Evolutionary conservation across 2,888 invertebrate species (phyloP).

Genomic region (Lordiphosa fenestrarum): DNA sequence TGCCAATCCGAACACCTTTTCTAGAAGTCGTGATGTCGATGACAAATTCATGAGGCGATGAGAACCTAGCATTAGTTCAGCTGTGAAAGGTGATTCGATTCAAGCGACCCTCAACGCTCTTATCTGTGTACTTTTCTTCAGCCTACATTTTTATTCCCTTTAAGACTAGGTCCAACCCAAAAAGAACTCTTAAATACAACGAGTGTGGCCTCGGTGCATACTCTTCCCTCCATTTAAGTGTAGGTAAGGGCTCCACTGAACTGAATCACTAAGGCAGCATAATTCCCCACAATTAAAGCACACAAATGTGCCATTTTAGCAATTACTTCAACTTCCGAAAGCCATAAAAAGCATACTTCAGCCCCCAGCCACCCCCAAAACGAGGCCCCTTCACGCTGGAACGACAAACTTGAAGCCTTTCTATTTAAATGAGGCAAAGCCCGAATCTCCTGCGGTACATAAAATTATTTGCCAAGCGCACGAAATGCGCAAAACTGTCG

Average conservation of each 20-base stretch:
- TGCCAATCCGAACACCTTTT: no score
- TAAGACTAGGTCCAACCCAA: no score
- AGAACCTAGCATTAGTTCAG: no score
- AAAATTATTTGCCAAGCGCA: conserved; percentile 48
- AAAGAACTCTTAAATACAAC: no score
- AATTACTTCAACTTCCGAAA: conserved; percentile 64
- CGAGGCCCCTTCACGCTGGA: conserved; percentile 3
- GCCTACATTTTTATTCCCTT: no score
- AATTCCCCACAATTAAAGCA: conserved; percentile 58
- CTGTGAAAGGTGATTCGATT: no score
- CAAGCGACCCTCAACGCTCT: no score
- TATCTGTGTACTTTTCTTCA: no score
- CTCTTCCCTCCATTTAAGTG: no score
- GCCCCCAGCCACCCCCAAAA: conserved; percentile 21
- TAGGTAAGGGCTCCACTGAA: not conserved
- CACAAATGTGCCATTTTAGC: conserved; percentile 65
- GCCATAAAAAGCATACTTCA: conserved; percentile 49
- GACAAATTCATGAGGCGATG: no score
- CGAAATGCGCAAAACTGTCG: conserved; percentile 42
- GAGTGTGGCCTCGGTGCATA: no score
- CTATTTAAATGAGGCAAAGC: conserved; percentile 51
- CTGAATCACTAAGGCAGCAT: conserved; percentile 35
- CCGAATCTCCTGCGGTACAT: conserved; percentile 19
- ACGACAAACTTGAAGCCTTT: conserved; percentile 54
- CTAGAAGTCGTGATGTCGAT: no score